Base-by-base conservation (phyloP, 2,888 invertebrate species). In the Limnephilus marmoratus region DNA sequence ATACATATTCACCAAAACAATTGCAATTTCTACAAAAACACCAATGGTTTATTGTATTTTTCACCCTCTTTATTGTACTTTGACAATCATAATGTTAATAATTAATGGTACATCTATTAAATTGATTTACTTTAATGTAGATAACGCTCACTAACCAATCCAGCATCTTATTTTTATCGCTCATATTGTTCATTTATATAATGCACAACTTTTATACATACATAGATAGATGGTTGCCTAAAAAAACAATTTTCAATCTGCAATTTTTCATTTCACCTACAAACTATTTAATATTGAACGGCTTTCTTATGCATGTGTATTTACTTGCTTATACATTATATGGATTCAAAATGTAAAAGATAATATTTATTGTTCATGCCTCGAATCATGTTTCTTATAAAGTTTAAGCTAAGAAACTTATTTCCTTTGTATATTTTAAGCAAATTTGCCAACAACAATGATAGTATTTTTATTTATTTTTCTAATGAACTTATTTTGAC, bases 391-490 rank as follows among this genome's bases (percentile, higher is more conserved):
- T 68, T 68, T 68, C 49, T 68, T 68, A 4, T n/a, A 24, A 68
- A 68, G 24, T n/a, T 68, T 68, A 68, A 5, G n/a, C 24, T 68
- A 18, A 68, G 18, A 41, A 83, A 82, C 41, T 83, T 34, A 34
- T 83, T 87, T 53, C 29, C 24, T 86, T n/a, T 85, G 0, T 85
- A 41, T 86, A 68, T 87, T 49, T 53, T 53, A 49, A 49, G 53
- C 29, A 83, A 87, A 24, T 41, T 86, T 86, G n/a, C 15, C 41
- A 90, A 81, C 53, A 68, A 68, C 68, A n/a, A 85, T 90, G 34
- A 90, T 90, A 85, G n/a, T 41, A 81, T n/a, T 80, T 83, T 83
- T 83, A 68, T 68, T 89, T 89, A n/a, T 37, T 90, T 83, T 83
- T 49, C 53, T 83, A 83, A 24, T 13, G 34, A 83, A 83, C 41